Evolutionary conservation across 2,797 vertebrate species (phyloP).

Genomic region (Threskiornis aethiopicus): DNA sequence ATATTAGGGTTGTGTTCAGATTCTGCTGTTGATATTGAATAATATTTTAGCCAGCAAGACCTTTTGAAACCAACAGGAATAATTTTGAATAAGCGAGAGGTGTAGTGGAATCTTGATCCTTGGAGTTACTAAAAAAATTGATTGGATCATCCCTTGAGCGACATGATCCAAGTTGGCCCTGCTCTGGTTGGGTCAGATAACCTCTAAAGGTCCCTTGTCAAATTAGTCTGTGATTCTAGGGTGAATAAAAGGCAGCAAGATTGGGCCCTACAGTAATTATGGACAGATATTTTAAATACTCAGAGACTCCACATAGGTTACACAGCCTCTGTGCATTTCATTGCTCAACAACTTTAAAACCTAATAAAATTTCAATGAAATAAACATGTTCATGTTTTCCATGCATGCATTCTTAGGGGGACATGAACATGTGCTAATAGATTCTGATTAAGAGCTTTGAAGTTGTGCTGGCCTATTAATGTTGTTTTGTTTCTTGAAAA

Average conservation of each 20-base stretch:
- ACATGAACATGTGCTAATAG: not conserved
- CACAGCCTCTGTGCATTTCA: not conserved
- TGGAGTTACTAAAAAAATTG: not conserved
- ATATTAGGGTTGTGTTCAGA: not conserved
- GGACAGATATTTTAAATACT: not conserved
- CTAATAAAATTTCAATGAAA: not conserved
- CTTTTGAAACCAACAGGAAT: not conserved
- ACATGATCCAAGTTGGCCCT: not conserved
- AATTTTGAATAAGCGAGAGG: not conserved
- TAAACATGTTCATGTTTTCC: not conserved
- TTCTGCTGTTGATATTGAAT: not conserved
- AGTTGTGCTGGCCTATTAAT: not conserved
- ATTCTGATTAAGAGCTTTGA: not conserved
- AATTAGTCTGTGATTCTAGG: not conserved
- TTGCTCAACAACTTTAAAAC: not conserved
- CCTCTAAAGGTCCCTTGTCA: not conserved
- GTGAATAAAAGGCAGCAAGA: not conserved
- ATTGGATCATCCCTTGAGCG: not conserved
- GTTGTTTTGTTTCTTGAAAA: not conserved
- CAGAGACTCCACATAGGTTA: not conserved
- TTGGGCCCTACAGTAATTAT: not conserved
- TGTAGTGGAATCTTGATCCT: not conserved
- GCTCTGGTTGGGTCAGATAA: not conserved
- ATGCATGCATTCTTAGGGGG: not conserved
- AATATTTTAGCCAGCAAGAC: not conserved